Evolutionary conservation across 2,113 vertebrate genomes (phyloP).

Genomic region (Rhinichthys klamathensis): DNA sequence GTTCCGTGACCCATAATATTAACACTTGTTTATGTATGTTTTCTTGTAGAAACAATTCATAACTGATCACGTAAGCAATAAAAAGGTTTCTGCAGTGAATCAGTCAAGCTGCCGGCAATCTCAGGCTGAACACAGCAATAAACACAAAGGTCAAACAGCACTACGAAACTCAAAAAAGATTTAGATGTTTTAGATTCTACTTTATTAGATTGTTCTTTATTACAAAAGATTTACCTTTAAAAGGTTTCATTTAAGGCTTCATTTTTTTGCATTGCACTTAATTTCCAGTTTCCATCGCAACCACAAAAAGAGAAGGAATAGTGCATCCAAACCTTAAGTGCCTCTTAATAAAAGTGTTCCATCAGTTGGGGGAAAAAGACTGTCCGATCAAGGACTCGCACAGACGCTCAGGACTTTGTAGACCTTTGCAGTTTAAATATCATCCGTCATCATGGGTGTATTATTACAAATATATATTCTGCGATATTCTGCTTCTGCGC

Average conservation of each 20-base stretch:
- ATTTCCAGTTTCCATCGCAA: slow-evolving; percentile 81
- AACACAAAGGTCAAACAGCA: neutral
- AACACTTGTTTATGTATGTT: too few relatives aligned
- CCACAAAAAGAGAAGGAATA: slow-evolving; percentile 65
- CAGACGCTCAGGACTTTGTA: slow-evolving; percentile 16
- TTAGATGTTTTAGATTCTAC: neutral
- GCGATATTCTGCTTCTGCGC: neutral
- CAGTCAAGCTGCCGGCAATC: neutral
- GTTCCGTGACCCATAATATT: neutral
- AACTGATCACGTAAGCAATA: slow-evolving; percentile 17
- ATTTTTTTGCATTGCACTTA: slow-evolving; percentile 62
- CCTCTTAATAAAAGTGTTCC: slow-evolving; percentile 62
- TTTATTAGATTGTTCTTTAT: neutral
- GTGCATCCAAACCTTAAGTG: slow-evolving; percentile 73
- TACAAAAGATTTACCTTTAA: neutral
- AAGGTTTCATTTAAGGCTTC: slow-evolving; percentile 58
- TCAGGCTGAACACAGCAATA: neutral
- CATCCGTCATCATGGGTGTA: neutral
- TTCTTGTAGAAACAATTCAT: neutral
- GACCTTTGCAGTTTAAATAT: slow-evolving; percentile 1
- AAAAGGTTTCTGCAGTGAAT: neutral
- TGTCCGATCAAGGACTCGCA: slow-evolving; percentile 40
- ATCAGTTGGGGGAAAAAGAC: slow-evolving; percentile 15
- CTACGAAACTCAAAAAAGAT: neutral
- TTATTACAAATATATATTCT: neutral